phyloP scores from a whole-genome alignment of 2,888 invertebrate species.

The Drosophila nigritarsus region DNA sequence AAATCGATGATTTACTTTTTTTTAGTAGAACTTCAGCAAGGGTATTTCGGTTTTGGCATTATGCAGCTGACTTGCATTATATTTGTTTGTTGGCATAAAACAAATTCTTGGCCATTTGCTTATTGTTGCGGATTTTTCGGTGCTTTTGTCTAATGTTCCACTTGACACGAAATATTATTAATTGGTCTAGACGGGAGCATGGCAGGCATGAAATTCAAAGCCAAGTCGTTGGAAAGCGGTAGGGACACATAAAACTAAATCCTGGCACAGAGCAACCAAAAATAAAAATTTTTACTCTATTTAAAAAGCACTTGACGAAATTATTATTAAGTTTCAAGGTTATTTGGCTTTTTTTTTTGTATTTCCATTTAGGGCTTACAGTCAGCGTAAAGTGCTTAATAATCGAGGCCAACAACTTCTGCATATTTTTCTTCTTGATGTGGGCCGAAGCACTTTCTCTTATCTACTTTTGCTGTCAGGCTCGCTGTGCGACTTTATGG shows the following conservation, averaged over 20 bases:
- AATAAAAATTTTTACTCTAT: slow-evolving; percentile 4
- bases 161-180: slow-evolving; percentile 76
- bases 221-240: slow-evolving; percentile 25
- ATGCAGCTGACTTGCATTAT: neutral
- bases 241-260: slow-evolving; percentile 25
- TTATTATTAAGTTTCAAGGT: slow-evolving; percentile 2
- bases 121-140: slow-evolving; percentile 45
- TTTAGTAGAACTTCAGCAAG: neutral
- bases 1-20: neutral
- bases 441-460: neutral
- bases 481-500: slow-evolving; percentile 16
- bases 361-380: neutral
- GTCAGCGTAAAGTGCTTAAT: slow-evolving; percentile 13
- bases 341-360: neutral
- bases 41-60: slow-evolving; percentile 3
- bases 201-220: slow-evolving; percentile 36
- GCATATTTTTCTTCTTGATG: slow-evolving; percentile 2
- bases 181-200: slow-evolving; percentile 69
- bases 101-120: slow-evolving; percentile 49
- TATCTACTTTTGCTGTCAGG: slow-evolving; percentile 9
- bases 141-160: slow-evolving; percentile 56
- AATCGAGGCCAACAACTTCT: slow-evolving; percentile 6
- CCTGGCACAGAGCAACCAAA: neutral
- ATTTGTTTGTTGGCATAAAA: slow-evolving; percentile 16
- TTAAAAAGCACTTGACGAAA: slow-evolving; percentile 10